Percentiles rank a stretch among this genome's conserved stretches.
Evolutionary conservation across 2,888 invertebrate species (phyloP).

Genomic region (Cephus nigrinus): DNA sequence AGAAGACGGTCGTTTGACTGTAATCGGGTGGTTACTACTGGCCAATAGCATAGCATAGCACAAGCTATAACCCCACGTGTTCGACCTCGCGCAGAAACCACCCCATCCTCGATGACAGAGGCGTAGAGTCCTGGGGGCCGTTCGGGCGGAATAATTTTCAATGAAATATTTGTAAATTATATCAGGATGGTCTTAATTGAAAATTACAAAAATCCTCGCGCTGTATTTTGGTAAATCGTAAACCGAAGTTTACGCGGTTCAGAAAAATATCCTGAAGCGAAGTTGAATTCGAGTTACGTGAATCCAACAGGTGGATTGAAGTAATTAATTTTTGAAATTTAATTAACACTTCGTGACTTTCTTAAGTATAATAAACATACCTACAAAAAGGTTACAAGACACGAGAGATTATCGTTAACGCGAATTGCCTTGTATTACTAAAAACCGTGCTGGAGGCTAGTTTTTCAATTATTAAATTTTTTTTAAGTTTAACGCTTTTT

Average conservation of each 20-base stretch:
- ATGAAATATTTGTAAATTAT: background rate
- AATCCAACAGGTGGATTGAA: background rate
- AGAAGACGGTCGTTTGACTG: background rate
- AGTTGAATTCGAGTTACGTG: background rate
- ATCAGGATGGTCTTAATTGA: background rate
- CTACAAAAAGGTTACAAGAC: background rate
- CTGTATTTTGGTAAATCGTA: background rate
- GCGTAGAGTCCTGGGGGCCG: background rate
- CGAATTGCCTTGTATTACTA: background rate
- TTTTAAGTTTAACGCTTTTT: background rate
- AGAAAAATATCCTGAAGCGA: background rate
- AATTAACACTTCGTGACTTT: background rate
- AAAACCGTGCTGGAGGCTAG: no score
- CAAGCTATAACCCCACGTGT: conserved; percentile 1
- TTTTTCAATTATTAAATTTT: background rate
- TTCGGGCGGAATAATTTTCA: background rate
- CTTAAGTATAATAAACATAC: background rate
- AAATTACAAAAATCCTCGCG: background rate
- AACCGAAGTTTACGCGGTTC: background rate
- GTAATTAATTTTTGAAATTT: background rate
- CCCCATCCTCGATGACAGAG: conserved; percentile 1
- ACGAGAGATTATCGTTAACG: background rate
- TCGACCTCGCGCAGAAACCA: conserved; percentile 3
- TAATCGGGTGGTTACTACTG: conserved; percentile 4
- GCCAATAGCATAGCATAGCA: background rate